Percentiles rank a stretch among this genome's conserved stretches.
Conservation (phyloP, 1,140 invertebrate genomes). For the Apolygus lucorum region DNA sequence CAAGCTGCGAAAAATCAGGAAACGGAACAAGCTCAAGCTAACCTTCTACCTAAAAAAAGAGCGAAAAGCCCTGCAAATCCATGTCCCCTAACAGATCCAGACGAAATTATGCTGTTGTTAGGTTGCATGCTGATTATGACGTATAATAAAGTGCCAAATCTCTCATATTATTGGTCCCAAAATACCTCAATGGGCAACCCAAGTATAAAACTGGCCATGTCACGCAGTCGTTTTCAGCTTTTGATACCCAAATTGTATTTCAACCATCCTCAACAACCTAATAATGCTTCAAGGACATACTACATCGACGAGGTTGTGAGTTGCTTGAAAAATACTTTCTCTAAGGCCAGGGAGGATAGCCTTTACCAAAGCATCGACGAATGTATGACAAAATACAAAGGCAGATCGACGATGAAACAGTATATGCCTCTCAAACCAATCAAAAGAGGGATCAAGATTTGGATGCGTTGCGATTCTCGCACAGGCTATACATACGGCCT, state of each 20-base stretch:
- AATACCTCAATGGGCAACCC: slow-evolving; percentile 33
- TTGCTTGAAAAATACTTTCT: slow-evolving; percentile 31
- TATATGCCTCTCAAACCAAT: slow-evolving; percentile 36
- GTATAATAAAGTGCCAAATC: slow-evolving; percentile 25
- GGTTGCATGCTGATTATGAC: slow-evolving; percentile 27
- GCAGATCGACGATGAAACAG: slow-evolving; percentile 32
- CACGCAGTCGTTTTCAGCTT: slow-evolving; percentile 31
- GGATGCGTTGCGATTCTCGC: slow-evolving; percentile 33
- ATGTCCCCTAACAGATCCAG: not conserved
- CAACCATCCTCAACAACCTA: slow-evolving; percentile 29
- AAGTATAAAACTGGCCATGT: slow-evolving; percentile 32
- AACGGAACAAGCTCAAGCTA: too few species aligned
- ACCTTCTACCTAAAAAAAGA: too few species aligned
- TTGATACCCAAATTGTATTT: slow-evolving; percentile 35
- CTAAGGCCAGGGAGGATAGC: slow-evolving; percentile 23
- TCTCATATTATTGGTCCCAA: slow-evolving; percentile 30
- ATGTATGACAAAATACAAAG: slow-evolving; percentile 34
- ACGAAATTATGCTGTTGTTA: slow-evolving; percentile 26
- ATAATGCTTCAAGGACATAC: slow-evolving; percentile 29
- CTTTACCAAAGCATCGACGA: slow-evolving; percentile 30
- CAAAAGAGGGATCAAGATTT: slow-evolving; percentile 38
- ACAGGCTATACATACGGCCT: slow-evolving; percentile 35
- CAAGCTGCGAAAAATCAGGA: too few species aligned
- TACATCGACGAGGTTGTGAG: slow-evolving; percentile 32
- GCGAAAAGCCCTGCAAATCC: too few species aligned